Evolutionary conservation across 1,140 invertebrate genomes (phyloP), one percentile per base, ranked within the genome.

Genomic region (Meteorus sp.): DNA sequence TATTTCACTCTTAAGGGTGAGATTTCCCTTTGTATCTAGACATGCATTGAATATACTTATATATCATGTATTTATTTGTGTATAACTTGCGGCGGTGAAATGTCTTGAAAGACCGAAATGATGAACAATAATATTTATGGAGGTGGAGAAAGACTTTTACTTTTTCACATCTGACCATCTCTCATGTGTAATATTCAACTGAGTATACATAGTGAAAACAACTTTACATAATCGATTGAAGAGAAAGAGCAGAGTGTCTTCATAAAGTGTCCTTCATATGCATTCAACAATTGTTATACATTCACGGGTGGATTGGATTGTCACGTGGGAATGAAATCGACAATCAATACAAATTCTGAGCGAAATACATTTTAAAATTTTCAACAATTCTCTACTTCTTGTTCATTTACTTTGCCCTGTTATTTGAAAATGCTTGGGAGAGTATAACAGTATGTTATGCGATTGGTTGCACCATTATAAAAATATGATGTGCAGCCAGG

Each of bases 401-500:
- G 11, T 44, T 8, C 20, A 19, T 19, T 5, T 19, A n/a, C 25
- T 25, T 61, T 61, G 54, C 37, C 13, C 19, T 19, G 17, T 29
- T 23, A 43, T 35, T 17, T 29, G 45, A 47, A 51, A 62, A 48
- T 62, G 31, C 55, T 54, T 29, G 41, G 53, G 41, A 55, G 50
- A 47, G n/a, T n/a, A n/a, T n/a, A n/a, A n/a, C n/a, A n/a, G n/a
- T n/a, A 50, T 48, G 35, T 41, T 35, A 23, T 39, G 35, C 17
- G 50, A 57, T 54, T 37, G 51, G 15, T 54, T 23, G 41, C 25
- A 37, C 45, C 25, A n/a, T n/a, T n/a, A n/a, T n/a, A 6, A 44
- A 53, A 8, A n/a, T 8, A 25, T n/a, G n/a, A n/a, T n/a, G 9
- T n/a, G 50, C 45, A 47, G 8, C 61, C 56, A 56, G 56, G 56